These are phyloP conservation scores for Allophyes oxyacanthae DNA, from an alignment of 2,888 invertebrate genomes.

Conservation along the genomic window DNA sequence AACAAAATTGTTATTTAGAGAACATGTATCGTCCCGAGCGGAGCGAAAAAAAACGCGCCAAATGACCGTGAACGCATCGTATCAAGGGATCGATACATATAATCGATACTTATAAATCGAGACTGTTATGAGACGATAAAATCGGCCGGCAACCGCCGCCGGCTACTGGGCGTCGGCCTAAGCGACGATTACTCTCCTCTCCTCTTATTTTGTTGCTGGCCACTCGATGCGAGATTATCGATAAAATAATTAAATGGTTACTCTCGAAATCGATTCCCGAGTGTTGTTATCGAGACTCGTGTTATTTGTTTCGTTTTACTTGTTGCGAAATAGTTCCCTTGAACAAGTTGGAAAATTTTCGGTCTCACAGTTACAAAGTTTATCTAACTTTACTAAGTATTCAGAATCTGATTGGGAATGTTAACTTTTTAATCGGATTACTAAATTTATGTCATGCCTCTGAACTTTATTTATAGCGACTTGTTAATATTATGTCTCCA, in stretches of 20 bases:
- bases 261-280: slow-evolving; percentile 89
- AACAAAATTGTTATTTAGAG: slow-evolving; percentile 73
- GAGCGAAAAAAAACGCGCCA: slow-evolving; percentile 79
- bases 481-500: slow-evolving; percentile 24
- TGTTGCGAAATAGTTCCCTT: slow-evolving; percentile 71
- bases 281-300: slow-evolving; percentile 86
- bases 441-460: slow-evolving; percentile 44
- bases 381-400: slow-evolving; percentile 40
- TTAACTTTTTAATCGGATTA: slow-evolving; percentile 58
- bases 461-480: slow-evolving; percentile 28
- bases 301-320: slow-evolving; percentile 86
- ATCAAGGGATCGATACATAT: slow-evolving; percentile 85
- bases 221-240: slow-evolving; percentile 87
- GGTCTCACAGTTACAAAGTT: slow-evolving; percentile 42
- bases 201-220: slow-evolving; percentile 82
- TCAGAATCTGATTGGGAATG: slow-evolving; percentile 50
- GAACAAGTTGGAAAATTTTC: slow-evolving; percentile 47
- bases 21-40: slow-evolving; percentile 62
- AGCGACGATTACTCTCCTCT: slow-evolving; percentile 87
- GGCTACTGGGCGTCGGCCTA: slow-evolving; percentile 88
- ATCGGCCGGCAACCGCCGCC: slow-evolving; percentile 84
- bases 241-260: slow-evolving; percentile 90
- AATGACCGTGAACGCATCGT: slow-evolving; percentile 83
- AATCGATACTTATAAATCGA: slow-evolving; percentile 89
- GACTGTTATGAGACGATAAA: slow-evolving; percentile 88